Conservation (phyloP, 2,888 invertebrate species). For the Aspidiotus rigidus region DNA sequence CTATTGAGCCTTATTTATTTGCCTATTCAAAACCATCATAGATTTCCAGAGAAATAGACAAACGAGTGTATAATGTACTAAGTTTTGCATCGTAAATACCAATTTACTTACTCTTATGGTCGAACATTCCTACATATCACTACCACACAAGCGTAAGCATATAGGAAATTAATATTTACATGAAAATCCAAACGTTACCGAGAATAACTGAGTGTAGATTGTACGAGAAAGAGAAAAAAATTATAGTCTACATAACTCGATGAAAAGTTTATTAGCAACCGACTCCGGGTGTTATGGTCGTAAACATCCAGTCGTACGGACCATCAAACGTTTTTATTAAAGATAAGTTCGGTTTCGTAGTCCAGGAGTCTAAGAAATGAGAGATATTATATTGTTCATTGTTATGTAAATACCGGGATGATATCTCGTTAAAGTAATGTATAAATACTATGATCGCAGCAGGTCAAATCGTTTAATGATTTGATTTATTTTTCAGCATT, state of each 20-base stretch:
- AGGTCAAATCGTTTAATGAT: slow-evolving; percentile 30
- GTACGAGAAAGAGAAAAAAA: neutral
- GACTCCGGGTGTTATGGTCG: neutral
- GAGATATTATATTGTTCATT: slow-evolving; percentile 30
- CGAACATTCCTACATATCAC: too few species aligned
- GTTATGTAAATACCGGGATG: slow-evolving; percentile 30
- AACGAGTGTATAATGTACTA: too few species aligned
- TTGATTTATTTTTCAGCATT: slow-evolving; percentile 31
- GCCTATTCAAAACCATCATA: neutral
- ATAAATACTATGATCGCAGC: slow-evolving; percentile 28
- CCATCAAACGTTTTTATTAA: slow-evolving; percentile 26
- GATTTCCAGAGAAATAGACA: neutral
- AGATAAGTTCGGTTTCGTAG: neutral
- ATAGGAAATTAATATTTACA: neutral
- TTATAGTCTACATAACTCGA: neutral
- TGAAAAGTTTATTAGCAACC: neutral
- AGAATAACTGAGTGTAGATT: neutral
- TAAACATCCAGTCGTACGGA: slow-evolving; percentile 7
- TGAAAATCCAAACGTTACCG: slow-evolving; percentile 1
- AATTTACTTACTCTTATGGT: neutral
- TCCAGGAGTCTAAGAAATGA: slow-evolving; percentile 17
- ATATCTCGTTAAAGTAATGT: slow-evolving; percentile 32
- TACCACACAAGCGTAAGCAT: too few species aligned
- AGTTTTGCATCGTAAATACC: neutral
- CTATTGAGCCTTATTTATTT: too few species aligned